Percentiles rank a stretch among this genome's conserved stretches.
These are phyloP conservation scores for Anguilla pacifica DNA, from an alignment of 2,797 vertebrate species.

Conservation along the genomic window DNA sequence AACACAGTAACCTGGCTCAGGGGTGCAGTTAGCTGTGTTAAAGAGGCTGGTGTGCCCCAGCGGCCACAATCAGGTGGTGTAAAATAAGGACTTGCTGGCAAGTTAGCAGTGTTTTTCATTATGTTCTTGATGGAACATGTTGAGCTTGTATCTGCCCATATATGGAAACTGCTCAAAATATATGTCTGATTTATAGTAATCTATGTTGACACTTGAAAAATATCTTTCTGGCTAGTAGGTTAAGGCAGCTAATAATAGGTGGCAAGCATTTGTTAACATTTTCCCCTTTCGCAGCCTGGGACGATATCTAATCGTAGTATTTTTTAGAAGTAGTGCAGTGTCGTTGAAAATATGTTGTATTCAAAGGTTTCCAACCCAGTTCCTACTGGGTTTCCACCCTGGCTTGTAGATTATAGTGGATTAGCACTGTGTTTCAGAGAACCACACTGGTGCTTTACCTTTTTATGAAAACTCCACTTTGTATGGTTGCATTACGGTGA, in stretches of 20 bases:
- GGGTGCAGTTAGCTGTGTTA: conserved; percentile 37
- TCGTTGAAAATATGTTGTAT: not conserved
- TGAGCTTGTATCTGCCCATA: not conserved
- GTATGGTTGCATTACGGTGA: too few relatives aligned
- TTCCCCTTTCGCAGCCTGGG: conserved; percentile 4
- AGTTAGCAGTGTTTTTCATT: not conserved
- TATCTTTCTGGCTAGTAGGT: conserved; percentile 1
- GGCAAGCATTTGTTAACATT: conserved; percentile 13
- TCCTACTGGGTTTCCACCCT: not conserved
- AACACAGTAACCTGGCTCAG: not conserved
- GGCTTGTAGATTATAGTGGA: not conserved
- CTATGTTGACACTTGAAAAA: conserved; percentile 23
- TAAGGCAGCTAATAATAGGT: conserved; percentile 14
- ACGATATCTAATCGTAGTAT: conserved; percentile 1
- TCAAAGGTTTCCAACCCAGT: not conserved
- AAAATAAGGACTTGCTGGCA: not conserved
- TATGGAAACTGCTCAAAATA: not conserved
- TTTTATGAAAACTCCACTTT: not conserved
- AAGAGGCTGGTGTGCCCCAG: conserved; percentile 28
- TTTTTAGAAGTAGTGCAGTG: not conserved
- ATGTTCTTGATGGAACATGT: conserved; percentile 8
- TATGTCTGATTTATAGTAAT: not conserved
- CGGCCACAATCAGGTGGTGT: conserved; percentile 28
- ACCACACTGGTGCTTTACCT: not conserved
- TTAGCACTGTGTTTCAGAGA: not conserved